phyloP scores from a whole-genome alignment of 1,140 invertebrate species.

The Ceratosolen solmsi region DNA sequence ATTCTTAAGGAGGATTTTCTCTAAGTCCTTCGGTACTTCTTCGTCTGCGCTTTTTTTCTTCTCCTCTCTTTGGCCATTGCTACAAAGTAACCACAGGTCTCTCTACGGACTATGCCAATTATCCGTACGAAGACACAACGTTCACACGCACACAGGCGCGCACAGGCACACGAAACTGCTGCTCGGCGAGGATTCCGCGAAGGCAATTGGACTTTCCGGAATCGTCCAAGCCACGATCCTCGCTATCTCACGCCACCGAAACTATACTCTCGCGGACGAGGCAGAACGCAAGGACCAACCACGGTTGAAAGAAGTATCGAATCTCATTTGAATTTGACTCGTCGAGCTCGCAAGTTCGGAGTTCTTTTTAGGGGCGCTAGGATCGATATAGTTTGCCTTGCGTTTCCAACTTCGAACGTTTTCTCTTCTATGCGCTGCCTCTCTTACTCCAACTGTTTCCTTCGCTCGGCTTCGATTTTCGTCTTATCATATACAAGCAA shows the following conservation, averaged over 20 bases:
- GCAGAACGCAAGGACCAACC: constrained; percentile 11
- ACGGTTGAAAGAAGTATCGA: background rate
- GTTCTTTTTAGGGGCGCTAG: background rate
- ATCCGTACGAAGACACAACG: constrained; percentile 48
- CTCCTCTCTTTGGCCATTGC: constrained; percentile 18
- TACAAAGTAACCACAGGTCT: constrained; percentile 46
- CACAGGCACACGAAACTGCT: no score
- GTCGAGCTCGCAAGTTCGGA: background rate
- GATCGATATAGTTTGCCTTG: background rate
- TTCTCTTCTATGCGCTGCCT: background rate
- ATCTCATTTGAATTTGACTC: constrained; percentile 34
- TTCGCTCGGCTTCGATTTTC: no score
- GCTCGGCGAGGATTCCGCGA: constrained; percentile 30
- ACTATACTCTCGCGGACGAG: background rate
- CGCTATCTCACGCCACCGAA: constrained; percentile 44
- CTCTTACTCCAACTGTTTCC: background rate
- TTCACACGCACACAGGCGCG: constrained; percentile 9
- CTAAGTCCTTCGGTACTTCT: constrained; percentile 24
- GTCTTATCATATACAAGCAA: no score
- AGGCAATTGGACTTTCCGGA: constrained; percentile 37
- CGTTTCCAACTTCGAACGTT: background rate
- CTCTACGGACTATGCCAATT: constrained; percentile 47
- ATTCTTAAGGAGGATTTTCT: constrained; percentile 45
- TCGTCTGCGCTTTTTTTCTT: background rate
- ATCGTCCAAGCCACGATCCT: constrained; percentile 25